These are phyloP conservation scores for Balearica regulorum DNA, from an alignment of 2,797 vertebrate genomes.

Conservation along the genomic window DNA sequence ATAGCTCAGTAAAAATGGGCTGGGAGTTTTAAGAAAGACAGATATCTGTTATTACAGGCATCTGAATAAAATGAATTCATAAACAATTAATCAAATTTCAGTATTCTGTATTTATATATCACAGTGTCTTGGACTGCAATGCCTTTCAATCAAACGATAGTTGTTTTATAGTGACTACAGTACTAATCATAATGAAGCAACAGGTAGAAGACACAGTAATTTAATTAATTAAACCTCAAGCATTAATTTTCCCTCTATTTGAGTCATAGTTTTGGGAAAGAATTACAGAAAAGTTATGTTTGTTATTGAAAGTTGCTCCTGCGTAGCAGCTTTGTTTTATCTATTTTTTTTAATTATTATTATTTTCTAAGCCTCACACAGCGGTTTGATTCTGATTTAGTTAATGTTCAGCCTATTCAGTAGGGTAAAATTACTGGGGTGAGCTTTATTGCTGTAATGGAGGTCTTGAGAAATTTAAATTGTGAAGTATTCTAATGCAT, in stretches of 20 bases:
- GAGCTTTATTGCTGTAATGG: constrained; percentile 45
- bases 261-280: background rate
- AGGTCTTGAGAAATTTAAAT: constrained; percentile 65
- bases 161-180: background rate
- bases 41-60: background rate
- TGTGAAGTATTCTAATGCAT: constrained; percentile 58
- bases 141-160: background rate
- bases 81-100: background rate
- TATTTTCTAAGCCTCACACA: background rate
- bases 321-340: background rate
- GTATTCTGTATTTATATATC: background rate
- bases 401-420: constrained; percentile 62
- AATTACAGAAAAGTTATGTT: background rate
- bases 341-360: background rate
- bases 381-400: constrained; percentile 51
- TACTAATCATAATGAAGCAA: background rate
- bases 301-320: background rate
- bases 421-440: constrained; percentile 56
- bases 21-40: background rate
- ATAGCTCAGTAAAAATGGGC: background rate
- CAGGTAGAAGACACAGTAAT: background rate
- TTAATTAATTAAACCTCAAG: background rate
- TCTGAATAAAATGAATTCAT: background rate
- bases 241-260: background rate
- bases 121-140: background rate